phyloP scores from a whole-genome alignment of 2,113 vertebrate species.

The Xenopus tropicalis region UCB_Xtro_10.0 CM004445.2:38501501-38502000 shows the following conservation, averaged over 20 bases:
- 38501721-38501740: slow-evolving; percentile 24
- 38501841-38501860: no score
- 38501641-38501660: slow-evolving; percentile 8
- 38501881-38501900: no score
- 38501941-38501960: no score
- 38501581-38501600: slow-evolving; percentile 28
- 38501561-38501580: slow-evolving; percentile 23
- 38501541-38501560: slow-evolving; percentile 12
- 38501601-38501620: slow-evolving; percentile 9
- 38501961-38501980: no score
- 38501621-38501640: slow-evolving; percentile 16
- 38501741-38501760: neutral
- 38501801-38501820: no score
- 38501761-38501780: no score
- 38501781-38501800: no score
- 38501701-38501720: neutral
- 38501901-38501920: no score
- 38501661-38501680: neutral
- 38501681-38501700: neutral
- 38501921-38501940: no score
- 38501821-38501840: no score
- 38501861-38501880: no score
- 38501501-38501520: neutral
- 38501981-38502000: no score
- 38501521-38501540: slow-evolving; percentile 7